These are phyloP conservation scores for Lasioglossum malachurum DNA, from an alignment of 2,888 invertebrate genomes.

Conservation along the genomic window DNA sequence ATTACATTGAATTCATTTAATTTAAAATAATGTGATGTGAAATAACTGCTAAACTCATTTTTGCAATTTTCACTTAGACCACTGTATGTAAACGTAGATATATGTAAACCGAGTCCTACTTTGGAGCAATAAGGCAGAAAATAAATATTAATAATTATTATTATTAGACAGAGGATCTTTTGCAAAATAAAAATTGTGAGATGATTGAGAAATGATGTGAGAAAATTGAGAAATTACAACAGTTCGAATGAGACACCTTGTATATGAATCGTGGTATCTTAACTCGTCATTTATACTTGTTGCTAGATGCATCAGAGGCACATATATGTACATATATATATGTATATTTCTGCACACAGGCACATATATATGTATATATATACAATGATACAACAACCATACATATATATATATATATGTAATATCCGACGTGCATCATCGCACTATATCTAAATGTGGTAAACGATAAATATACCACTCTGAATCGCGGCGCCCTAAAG, in stretches of 20 bases:
- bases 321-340: too few species aligned
- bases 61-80: too few species aligned
- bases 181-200: too few species aligned
- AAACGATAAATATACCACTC: slow-evolving; percentile 8
- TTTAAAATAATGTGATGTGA: too few species aligned
- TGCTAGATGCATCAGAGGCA: not conserved
- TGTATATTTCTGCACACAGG: too few species aligned
- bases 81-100: not conserved
- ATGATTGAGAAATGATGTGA: too few species aligned
- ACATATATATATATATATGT: not conserved
- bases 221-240: not conserved
- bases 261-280: slow-evolving; percentile 20
- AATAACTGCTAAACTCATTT: too few species aligned
- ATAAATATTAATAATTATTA: not conserved
- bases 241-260: slow-evolving; percentile 2
- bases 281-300: slow-evolving; percentile 4
- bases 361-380: not conserved
- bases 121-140: not conserved
- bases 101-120: not conserved
- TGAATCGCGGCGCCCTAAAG: not conserved
- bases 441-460: not conserved
- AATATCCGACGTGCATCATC: slow-evolving; percentile 3
- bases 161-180: too few species aligned
- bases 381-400: not conserved
- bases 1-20: too few species aligned